Percentiles rank a stretch among this genome's conserved stretches.
Conservation (phyloP, 2,797 vertebrate genomes). For the Malurus splendens region DNA sequence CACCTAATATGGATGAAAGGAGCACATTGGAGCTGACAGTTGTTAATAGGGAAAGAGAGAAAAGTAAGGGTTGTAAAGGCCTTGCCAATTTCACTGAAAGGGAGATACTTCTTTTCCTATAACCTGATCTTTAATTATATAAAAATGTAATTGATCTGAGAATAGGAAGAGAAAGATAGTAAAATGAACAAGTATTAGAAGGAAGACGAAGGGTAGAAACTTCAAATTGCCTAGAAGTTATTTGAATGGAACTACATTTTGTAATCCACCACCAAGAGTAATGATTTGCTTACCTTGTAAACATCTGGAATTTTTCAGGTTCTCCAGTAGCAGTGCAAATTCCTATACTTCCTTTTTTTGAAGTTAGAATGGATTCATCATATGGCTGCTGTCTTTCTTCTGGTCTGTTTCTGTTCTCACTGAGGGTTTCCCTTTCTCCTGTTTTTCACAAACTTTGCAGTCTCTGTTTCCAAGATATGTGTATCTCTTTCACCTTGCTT, state of each 20-base stretch:
- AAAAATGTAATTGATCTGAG: background rate
- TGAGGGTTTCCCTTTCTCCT: background rate
- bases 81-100: background rate
- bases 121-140: background rate
- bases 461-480: background rate
- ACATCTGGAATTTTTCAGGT: background rate
- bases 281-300: background rate
- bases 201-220: background rate
- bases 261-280: background rate
- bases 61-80: background rate
- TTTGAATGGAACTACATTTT: background rate
- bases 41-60: background rate
- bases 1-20: background rate
- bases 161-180: background rate
- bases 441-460: background rate
- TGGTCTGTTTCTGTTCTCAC: background rate
- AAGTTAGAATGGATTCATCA: background rate
- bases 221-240: background rate
- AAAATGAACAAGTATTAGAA: background rate
- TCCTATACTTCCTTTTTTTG: background rate
- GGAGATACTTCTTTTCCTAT: background rate
- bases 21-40: background rate
- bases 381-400: background rate
- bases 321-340: background rate
- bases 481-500: background rate